Evolutionary conservation across 2,888 invertebrate genomes (phyloP).

Genomic region (Dasypogon diadema): DNA sequence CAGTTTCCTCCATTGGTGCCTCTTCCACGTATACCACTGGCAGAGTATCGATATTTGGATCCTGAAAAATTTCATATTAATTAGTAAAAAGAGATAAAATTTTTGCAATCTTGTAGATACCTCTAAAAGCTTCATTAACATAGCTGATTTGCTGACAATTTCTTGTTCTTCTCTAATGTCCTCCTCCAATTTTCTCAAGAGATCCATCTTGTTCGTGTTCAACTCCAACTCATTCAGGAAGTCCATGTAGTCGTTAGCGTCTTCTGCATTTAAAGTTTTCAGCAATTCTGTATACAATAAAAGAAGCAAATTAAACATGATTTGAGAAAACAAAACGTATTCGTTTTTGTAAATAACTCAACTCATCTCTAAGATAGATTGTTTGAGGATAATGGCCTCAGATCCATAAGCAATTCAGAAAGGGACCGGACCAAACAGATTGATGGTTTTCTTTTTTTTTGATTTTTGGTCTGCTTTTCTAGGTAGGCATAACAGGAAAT

Average conservation of each 20-base stretch:
- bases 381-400: no score
- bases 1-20: constrained; percentile 53
- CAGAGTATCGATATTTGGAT: constrained; percentile 65
- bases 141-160: constrained; percentile 66
- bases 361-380: no score
- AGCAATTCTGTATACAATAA: background rate
- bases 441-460: background rate
- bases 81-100: background rate
- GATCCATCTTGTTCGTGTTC: constrained; percentile 60
- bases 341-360: no score
- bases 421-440: background rate
- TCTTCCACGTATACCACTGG: constrained; percentile 67
- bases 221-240: constrained; percentile 16
- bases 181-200: constrained; percentile 64
- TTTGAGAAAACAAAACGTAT: background rate
- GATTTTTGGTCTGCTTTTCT: no score
- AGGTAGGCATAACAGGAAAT: background rate
- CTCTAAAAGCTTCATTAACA: constrained; percentile 67
- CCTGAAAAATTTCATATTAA: constrained; percentile 59
- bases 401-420: background rate
- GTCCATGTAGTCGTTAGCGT: constrained; percentile 6
- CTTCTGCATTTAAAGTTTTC: background rate
- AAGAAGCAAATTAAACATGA: background rate
- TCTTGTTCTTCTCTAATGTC: constrained; percentile 67
- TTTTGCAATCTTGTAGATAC: constrained; percentile 58